Evolutionary conservation across 2,888 invertebrate species (phyloP), one percentile per base, ranked within the genome.

Genomic region (Crematogaster levior): DNA sequence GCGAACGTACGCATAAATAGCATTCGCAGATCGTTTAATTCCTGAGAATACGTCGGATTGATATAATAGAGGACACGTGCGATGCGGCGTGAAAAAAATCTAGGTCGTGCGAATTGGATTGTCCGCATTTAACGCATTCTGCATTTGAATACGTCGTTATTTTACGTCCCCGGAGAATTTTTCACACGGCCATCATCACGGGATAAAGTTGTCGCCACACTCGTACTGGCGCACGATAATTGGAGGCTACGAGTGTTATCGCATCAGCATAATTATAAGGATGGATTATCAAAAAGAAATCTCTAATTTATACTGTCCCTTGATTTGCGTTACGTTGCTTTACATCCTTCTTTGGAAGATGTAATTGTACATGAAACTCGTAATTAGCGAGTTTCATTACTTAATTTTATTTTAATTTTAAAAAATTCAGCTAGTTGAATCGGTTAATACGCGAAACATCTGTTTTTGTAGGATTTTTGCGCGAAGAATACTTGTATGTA

Each of bases 31-130:
- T 60, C 60, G 48, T 37, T 82, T 80, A 63, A 72, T 65, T 40
- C 2, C 34, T 37, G 72, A 70, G 83, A 72, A 51, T 70, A 46
- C 12, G 51, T 30, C 40, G 15, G 18, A 30, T 53, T 56, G 65
- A 63, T 43, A 73, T 46, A 83, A 80, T 48, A 18, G 46, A 51
- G 60, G 63, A 37, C 21, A 21, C 65, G 27, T 18, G 40, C 15
- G 21, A 46, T 48, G 46, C 27, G 46, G 10, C 46, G 10, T 21
- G 24, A 56, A 12, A 80, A 79, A 82, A 65, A 83, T 84, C 18
- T 81, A 81, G 83, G 82, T 60, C 86, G 70, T 83, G 85, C 73
- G 84, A 86, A 84, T 81, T 24, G 21, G 56, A 66, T 53, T 27
- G 75, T 81, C 72, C 40, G 58, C 53, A 12, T 80, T 60, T 53